Conservation (phyloP, 2,888 invertebrate species). For the Euclidia mi region DNA sequence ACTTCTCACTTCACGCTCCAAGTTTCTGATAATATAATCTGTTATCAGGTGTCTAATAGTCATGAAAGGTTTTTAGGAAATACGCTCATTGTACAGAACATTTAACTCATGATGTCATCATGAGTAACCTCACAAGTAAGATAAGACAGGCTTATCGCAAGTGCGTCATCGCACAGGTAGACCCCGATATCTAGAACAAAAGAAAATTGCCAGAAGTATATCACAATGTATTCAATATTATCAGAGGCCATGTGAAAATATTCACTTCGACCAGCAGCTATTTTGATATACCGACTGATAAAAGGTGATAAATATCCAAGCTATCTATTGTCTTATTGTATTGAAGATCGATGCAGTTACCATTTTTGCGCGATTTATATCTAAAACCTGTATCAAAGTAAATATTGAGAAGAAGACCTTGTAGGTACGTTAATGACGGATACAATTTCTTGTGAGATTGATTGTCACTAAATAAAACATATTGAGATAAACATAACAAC, state of each 20-base stretch:
- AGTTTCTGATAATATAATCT: constrained; percentile 12
- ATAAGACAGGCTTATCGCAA: constrained; percentile 73
- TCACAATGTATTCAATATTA: constrained; percentile 33
- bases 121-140: constrained; percentile 72
- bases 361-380: constrained; percentile 4
- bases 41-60: constrained; percentile 15
- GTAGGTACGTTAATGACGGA: not conserved
- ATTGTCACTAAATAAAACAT: no score
- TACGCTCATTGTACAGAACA: constrained; percentile 19
- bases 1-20: constrained; percentile 27
- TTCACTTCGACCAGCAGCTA: constrained; percentile 20
- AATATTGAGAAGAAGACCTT: not conserved
- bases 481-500: no score
- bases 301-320: constrained; percentile 28
- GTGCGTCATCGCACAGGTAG: constrained; percentile 72
- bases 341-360: constrained; percentile 1
- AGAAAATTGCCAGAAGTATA: constrained; percentile 48
- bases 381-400: not conserved
- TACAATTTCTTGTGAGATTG: no score
- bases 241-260: constrained; percentile 43
- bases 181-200: constrained; percentile 60
- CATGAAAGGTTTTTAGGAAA: constrained; percentile 28
- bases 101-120: constrained; percentile 71
- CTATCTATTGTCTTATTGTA: constrained; percentile 6
- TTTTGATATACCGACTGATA: constrained; percentile 26